phyloP scores from a whole-genome alignment of 2,113 vertebrate genomes.

The Edolisoma coerulescens region DNA sequence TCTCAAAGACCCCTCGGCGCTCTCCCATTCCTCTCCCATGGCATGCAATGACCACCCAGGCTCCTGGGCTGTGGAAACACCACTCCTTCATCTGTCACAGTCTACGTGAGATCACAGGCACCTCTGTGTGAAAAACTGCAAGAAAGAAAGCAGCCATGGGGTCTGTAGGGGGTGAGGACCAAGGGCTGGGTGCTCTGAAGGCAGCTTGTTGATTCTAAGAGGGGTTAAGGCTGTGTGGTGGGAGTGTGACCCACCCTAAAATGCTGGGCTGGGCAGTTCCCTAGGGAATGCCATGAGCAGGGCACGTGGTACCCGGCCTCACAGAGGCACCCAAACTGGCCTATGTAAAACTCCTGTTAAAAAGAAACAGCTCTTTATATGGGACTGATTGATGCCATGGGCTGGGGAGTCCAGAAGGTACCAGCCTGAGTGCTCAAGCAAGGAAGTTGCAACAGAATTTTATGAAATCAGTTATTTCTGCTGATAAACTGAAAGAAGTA shows the following conservation, averaged over 20 bases:
- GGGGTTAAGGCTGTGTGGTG: neutral
- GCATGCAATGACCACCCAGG: fast-evolving
- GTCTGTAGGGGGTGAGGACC: neutral
- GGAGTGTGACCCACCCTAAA: neutral
- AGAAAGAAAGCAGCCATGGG: neutral
- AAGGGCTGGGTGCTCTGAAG: neutral
- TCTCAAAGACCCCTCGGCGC: neutral
- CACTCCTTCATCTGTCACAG: neutral
- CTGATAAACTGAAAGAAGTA: neutral
- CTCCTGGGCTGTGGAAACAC: neutral
- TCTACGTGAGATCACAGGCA: neutral
- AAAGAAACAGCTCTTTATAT: neutral
- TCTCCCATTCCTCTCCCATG: neutral
- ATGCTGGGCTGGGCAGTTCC: neutral
- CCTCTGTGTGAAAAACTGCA: neutral
- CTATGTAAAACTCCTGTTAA: neutral
- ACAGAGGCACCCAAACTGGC: neutral
- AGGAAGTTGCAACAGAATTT: neutral
- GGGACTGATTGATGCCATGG: neutral
- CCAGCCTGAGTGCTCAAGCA: neutral
- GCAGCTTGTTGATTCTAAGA: neutral
- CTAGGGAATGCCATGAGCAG: neutral
- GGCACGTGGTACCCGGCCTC: neutral
- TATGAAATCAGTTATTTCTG: neutral
- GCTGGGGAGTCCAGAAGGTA: neutral